These are phyloP conservation scores for Otolemur garnettii DNA, from an alignment of 2,113 vertebrate species.

Conservation along the genomic window DNA sequence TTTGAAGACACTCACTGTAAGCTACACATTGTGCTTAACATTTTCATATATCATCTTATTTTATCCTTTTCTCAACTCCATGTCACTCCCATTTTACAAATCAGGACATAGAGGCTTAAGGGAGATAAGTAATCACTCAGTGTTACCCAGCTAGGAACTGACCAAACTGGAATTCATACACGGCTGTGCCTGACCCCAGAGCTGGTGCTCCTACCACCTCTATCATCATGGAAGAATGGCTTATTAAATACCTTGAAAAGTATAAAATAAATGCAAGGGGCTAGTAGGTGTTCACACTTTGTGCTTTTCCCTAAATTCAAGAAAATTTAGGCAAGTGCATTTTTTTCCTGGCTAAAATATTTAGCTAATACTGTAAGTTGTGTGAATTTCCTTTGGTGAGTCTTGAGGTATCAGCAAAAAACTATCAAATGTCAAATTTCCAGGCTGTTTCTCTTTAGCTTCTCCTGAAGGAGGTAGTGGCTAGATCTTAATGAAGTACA, in stretches of 20 bases:
- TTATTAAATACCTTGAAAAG: constrained; percentile 45
- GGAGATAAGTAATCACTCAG: neutral
- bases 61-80: constrained; percentile 38
- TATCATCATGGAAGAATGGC: neutral
- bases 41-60: constrained; percentile 16
- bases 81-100: constrained; percentile 33
- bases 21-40: neutral
- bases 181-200: neutral
- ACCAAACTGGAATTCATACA: neutral
- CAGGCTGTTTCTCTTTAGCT: constrained; percentile 12
- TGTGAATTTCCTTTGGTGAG: constrained; percentile 42
- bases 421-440: neutral
- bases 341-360: constrained; percentile 46
- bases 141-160: neutral
- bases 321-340: neutral
- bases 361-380: neutral
- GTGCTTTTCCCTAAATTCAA: neutral
- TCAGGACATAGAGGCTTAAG: constrained; percentile 33
- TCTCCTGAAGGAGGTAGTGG: neutral
- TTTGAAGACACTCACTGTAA: constrained; percentile 34
- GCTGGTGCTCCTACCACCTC: neutral
- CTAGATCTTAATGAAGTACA: constrained; percentile 54
- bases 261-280: neutral
- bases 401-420: constrained; percentile 1
- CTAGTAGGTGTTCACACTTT: neutral